Percentiles rank a stretch among this genome's conserved stretches.
Conservation (phyloP, 2,888 invertebrate genomes). For the Thelaira solivaga region DNA sequence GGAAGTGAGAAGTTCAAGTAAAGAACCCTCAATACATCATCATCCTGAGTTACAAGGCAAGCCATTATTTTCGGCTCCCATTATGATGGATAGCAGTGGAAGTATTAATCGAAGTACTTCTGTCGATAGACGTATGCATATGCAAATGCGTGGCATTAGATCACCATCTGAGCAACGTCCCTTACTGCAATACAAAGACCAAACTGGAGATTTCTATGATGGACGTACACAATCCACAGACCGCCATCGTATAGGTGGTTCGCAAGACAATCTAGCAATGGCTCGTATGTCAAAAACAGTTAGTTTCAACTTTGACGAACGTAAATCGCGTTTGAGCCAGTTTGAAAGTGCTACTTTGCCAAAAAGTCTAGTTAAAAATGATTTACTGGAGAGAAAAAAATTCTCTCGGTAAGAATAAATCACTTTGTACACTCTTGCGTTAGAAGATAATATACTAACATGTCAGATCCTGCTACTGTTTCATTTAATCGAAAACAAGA, state of each 20-base stretch:
- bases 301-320: slow-evolving; percentile 77
- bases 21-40: slow-evolving; percentile 52
- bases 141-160: slow-evolving; percentile 48
- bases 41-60: slow-evolving; percentile 57
- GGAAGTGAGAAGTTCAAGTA: slow-evolving; percentile 37
- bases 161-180: slow-evolving; percentile 72
- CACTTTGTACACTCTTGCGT: neutral
- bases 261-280: slow-evolving; percentile 71
- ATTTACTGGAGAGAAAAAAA: slow-evolving; percentile 74
- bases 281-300: slow-evolving; percentile 76
- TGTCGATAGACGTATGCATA: slow-evolving; percentile 26
- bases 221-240: slow-evolving; percentile 76
- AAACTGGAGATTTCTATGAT: slow-evolving; percentile 69
- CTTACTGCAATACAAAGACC: slow-evolving; percentile 65
- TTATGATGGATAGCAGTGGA: slow-evolving; percentile 62
- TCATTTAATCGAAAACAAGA: too few species aligned
- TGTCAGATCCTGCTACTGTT: too few species aligned
- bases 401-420: slow-evolving; percentile 75
- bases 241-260: slow-evolving; percentile 70
- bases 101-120: slow-evolving; percentile 53
- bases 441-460: too few species aligned
- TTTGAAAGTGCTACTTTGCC: slow-evolving; percentile 69
- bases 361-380: slow-evolving; percentile 70
- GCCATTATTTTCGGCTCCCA: slow-evolving; percentile 45
- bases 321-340: slow-evolving; percentile 73